Conservation (phyloP, 2,888 invertebrate species). For the Tuta absoluta region DNA sequence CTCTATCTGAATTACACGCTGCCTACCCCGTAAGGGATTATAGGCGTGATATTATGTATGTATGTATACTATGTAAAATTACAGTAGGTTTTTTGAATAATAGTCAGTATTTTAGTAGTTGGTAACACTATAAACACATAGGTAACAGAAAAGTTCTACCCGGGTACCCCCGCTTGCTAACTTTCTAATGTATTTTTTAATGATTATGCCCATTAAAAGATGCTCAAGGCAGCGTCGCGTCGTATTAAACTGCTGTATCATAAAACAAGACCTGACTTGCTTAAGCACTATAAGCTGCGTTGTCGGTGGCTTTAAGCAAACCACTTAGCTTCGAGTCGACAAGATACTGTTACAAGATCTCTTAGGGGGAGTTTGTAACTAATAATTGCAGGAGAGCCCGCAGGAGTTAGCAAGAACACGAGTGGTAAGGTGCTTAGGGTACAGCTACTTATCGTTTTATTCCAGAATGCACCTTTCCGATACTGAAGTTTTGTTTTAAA, state of each 20-base stretch:
- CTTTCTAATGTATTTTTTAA: not conserved
- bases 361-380: conserved; percentile 20
- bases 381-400: conserved; percentile 20
- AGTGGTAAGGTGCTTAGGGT: not conserved
- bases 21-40: too few relatives aligned
- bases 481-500: too few relatives aligned
- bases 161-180: not conserved
- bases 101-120: too few relatives aligned
- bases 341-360: conserved; percentile 18
- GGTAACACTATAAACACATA: too few relatives aligned
- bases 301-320: conserved; percentile 2
- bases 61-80: too few relatives aligned
- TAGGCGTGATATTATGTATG: too few relatives aligned
- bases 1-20: too few relatives aligned
- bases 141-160: too few relatives aligned
- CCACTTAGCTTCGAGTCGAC: conserved; percentile 7
- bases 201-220: not conserved
- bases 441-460: too few relatives aligned
- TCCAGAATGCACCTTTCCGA: too few relatives aligned
- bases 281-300: not conserved
- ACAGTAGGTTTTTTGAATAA: too few relatives aligned
- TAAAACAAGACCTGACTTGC: not conserved
- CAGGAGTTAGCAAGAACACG: conserved; percentile 5
- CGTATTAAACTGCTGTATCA: not conserved
- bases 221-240: not conserved